phyloP scores from a whole-genome alignment of 2,797 vertebrate genomes.

The Neopelma chrysocephalum region DNA sequence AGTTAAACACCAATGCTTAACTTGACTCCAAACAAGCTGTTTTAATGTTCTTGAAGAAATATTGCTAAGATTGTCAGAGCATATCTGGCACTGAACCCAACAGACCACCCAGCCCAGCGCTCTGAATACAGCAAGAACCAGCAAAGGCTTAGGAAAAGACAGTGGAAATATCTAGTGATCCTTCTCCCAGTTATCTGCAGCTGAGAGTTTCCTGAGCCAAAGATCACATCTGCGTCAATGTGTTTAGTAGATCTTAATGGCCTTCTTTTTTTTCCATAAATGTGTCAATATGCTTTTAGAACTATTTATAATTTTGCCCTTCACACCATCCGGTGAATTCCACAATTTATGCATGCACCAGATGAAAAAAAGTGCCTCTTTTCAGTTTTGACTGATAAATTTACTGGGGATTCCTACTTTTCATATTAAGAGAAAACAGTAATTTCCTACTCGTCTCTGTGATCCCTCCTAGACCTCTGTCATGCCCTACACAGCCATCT shows the following conservation, averaged over 20 bases:
- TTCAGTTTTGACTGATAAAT: neutral
- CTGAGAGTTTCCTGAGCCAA: conserved; percentile 19
- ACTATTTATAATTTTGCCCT: conserved; percentile 35
- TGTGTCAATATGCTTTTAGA: conserved; percentile 30
- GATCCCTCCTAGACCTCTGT: neutral
- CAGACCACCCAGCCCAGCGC: neutral
- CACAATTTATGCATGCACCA: neutral
- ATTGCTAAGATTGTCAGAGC: neutral
- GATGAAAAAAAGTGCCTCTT: neutral
- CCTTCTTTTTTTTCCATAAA: neutral
- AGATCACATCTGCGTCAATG: conserved; percentile 6
- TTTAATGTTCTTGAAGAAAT: neutral
- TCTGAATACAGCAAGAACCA: neutral
- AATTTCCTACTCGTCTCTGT: neutral
- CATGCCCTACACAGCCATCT: neutral
- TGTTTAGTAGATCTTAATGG: conserved; percentile 7
- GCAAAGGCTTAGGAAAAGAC: neutral
- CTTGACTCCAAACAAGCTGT: neutral
- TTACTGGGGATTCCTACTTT: conserved; percentile 1
- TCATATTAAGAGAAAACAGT: neutral
- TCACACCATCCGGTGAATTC: neutral
- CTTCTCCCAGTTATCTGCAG: neutral
- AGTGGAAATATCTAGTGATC: neutral
- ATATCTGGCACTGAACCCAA: neutral
- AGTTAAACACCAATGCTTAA: conserved; percentile 13